Conservation (phyloP, 2,113 vertebrate genomes). For the Paradoxurus hermaphroditus region DNA sequence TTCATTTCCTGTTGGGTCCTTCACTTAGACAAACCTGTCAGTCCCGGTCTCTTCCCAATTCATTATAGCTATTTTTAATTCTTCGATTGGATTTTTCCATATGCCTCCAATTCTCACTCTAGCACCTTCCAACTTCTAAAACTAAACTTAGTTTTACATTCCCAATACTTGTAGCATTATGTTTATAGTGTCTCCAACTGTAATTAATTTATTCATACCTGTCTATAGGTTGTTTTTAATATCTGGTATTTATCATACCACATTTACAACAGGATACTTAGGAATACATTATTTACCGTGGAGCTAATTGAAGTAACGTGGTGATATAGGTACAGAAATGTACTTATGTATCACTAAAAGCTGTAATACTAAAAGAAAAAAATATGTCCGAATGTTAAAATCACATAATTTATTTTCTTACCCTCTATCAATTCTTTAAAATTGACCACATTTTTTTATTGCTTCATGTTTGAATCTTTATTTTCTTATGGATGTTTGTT, state of each 20-base stretch:
- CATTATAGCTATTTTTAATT: neutral
- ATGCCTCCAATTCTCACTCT: neutral
- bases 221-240: neutral
- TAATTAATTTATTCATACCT: neutral
- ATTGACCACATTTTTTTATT: conserved; percentile 10
- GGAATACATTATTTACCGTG: neutral
- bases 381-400: neutral
- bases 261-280: neutral
- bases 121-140: neutral
- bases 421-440: neutral
- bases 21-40: neutral
- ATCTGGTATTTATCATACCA: neutral
- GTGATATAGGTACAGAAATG: neutral
- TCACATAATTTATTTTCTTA: neutral
- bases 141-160: neutral
- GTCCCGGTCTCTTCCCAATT: neutral
- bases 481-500: neutral
- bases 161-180: neutral
- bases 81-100: neutral
- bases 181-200: neutral
- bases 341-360: neutral
- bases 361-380: neutral
- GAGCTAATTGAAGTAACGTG: neutral
- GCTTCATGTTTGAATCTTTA: neutral
- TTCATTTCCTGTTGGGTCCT: neutral